Evolutionary conservation across 2,113 vertebrate species (phyloP), one percentile per base, ranked within the genome.

Genomic region (Uria lomvia): DNA sequence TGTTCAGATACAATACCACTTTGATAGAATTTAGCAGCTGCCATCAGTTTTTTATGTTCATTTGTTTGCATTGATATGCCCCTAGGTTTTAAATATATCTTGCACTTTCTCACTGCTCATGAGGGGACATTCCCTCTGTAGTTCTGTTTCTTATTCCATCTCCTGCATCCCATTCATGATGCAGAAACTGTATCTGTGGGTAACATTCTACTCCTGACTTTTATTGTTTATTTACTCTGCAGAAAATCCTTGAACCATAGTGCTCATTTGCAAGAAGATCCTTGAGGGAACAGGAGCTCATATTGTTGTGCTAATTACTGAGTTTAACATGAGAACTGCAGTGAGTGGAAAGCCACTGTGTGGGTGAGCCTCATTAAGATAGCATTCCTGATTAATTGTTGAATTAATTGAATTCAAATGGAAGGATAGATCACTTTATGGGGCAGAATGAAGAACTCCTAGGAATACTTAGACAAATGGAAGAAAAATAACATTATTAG

Each of bases 331-430:
- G 47, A 85, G 66, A 83, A 88, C 27, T 75, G 24, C 71, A 81
- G 42, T 29, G 34, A 90, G 36, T 73, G 10, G 59, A 91, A 89
- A 94, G 50, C 14, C 55, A 60, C 42, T 29, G 50, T 71, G 38
- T 74, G 73, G 30, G 24, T 74, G 13, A 94, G 38, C 13, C 60
- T 92, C 65, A 85, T 87, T 87, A 91, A 74, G 47, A 93, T 87
- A 86, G 21, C 27, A 67, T 91, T 87, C 53, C 42, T 81, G 38
- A 87, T 90, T 80, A 94, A 89, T 74, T 88, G 52, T 75, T 86
- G 47, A 78, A 90, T 89, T 97, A 87, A 94, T 90, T 90, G 42
- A 74, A 90, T 90, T 91, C 29, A 90, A 77, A 91, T 66, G 19
- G 63, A 94, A 91, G 43, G 62, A 50, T 5, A 93, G 27, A 90